Base-by-base conservation (phyloP, 2,888 invertebrate genomes). In the Leptopilina drosophilae region DNA sequence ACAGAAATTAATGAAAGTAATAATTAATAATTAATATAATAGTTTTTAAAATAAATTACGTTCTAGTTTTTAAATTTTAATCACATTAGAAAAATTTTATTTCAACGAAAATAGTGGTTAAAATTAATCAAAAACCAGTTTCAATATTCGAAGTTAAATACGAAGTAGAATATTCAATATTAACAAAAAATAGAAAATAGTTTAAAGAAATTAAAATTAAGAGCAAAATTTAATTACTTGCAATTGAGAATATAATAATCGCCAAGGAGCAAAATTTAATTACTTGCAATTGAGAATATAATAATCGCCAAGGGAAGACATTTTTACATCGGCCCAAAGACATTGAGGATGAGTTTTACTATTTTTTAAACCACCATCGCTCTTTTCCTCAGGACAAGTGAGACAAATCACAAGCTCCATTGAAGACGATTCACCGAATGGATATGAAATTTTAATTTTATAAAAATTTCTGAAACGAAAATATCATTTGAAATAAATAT, bases 271-370 rank as follows among this genome's bases (percentile, higher is more conserved):
- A 15, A 6, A 33, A 59, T 67, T n/a, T 64, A 46, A 26, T 53
- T 20, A 81, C 82, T 75, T 77, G 77, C 83, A 82, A 40, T 80
- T 40, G 14, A 83, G 76, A 20, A 82, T 77, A 62, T 82, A 83
- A 20, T 76, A 73, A 46, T 69, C n/a, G 11, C n/a, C 69, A 0
- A 59, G 73, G 8, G n/a, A 20, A 3, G 78, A 80, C 79, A 80
- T 78, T 8, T 46, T 14, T 7, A 80, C 81, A 1, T 83, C 75
- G 5, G 80, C 14, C 42, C 59, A 83, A 5, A 78, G 26, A 14
- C 80, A 81, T 12, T 66, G 64, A 15, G 83, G 78, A 33, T n/a
- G 12, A 7, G 20, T 56, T 20, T 77, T 78, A 65, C 73, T 81
- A 7, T 5, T 49, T 7, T 76, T 14, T n/a, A 56, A 76, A 20